Conservation (phyloP, 2,888 invertebrate species). For the Galerucella pusilla region DNA sequence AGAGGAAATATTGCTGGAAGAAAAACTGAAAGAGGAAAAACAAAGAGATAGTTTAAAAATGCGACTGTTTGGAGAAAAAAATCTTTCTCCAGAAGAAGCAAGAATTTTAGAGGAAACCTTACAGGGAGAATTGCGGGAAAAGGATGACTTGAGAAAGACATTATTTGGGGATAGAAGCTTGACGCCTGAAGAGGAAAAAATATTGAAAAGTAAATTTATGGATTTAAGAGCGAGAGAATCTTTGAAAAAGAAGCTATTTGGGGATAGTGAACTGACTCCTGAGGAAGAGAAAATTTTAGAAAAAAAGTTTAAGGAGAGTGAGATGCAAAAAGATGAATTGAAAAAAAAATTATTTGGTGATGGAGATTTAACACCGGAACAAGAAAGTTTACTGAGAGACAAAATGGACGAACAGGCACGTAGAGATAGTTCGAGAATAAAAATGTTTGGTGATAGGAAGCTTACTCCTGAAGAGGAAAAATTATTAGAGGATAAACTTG, state of each 20-base stretch:
- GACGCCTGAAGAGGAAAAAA: constrained; percentile 2
- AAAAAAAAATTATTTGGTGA: constrained; percentile 2
- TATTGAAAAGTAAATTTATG: neutral
- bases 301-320: neutral
- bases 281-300: neutral
- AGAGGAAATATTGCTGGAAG: constrained; percentile 11
- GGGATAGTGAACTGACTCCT: neutral
- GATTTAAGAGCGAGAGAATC: neutral
- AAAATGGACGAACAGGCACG: neutral
- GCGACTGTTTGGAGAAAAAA: constrained; percentile 2
- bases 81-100: constrained; percentile 4
- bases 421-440: neutral
- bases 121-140: neutral
- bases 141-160: neutral
- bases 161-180: neutral
- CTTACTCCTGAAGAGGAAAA: neutral
- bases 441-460: neutral
- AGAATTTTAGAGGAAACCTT: neutral
- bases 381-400: neutral
- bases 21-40: constrained; percentile 6
- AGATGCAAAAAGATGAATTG: neutral
- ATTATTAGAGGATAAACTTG: neutral
- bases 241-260: neutral
- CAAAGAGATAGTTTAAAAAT: neutral
- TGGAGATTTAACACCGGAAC: neutral